Evolutionary conservation across 53 echinoderm and acorn worm species (phyloP).

Genomic region (Crossaster papposus): DNA sequence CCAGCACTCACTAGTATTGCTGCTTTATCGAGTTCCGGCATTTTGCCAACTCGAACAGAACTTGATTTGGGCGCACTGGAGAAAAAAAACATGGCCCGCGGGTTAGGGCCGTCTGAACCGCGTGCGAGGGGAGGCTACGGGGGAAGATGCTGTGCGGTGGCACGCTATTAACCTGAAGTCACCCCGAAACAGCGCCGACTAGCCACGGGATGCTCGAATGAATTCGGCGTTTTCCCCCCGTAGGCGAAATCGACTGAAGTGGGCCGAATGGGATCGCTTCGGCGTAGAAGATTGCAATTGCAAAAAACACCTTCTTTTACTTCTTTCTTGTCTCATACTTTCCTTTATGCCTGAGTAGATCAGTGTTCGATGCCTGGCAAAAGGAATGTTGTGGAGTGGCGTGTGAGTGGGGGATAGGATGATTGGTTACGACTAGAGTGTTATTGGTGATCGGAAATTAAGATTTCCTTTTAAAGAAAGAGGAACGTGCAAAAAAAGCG

Average conservation of each 20-base stretch:
- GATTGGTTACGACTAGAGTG: background rate
- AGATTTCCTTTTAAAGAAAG: slow-evolving; percentile 7
- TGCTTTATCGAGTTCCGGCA: slow-evolving; percentile 14
- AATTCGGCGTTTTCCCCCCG: background rate
- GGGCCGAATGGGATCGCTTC: background rate
- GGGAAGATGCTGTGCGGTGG: background rate
- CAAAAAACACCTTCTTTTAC: background rate
- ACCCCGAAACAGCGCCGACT: background rate
- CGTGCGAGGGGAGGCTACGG: background rate
- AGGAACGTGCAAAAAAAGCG: background rate
- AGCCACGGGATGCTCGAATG: background rate
- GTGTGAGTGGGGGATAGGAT: slow-evolving; percentile 6
- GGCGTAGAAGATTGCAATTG: slow-evolving; percentile 20
- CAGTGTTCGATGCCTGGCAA: slow-evolving; percentile 1
- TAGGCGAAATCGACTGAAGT: background rate
- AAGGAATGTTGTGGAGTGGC: slow-evolving; percentile 16
- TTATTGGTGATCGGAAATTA: slow-evolving; percentile 30
- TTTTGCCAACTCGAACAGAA: slow-evolving; percentile 37
- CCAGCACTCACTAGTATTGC: slow-evolving; percentile 14
- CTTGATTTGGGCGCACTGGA: slow-evolving; percentile 11
- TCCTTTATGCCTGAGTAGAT: background rate
- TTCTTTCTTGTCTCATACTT: background rate
- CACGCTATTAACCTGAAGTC: slow-evolving; percentile 33
- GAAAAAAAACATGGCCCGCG: background rate
- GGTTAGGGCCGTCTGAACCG: background rate